Base-by-base conservation (phyloP, 2,797 vertebrate genomes). In the Alca torda region DNA sequence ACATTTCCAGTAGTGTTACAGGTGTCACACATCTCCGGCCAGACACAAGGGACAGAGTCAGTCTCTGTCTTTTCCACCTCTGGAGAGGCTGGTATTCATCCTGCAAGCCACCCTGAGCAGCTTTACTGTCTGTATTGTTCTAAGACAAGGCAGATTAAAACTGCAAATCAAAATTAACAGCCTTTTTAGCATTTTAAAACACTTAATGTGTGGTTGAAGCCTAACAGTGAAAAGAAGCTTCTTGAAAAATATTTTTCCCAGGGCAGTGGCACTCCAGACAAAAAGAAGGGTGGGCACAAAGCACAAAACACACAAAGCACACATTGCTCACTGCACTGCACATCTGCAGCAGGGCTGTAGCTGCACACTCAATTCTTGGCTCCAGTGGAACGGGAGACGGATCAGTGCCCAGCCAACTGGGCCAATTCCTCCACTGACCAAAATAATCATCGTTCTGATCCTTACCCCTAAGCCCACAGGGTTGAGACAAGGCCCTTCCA, bases 11-110 rank as follows among this genome's bases (percentile, higher is more conserved):
- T 76, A n/a, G 53, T 31, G 67, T 31, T 82, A 91, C 88, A 18
- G 88, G 98, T 98, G 98, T 95, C 97, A 76, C 98, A 97, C 93
- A 87, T 97, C 57, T 91, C 91, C 96, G 76, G 97, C 57, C 45
- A 6, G 45, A 37, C 51, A 64, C 39, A 30, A 20, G 24, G 51
- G 24, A 65, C 43, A 28, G 35, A 37, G 51, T 35, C 57, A n/a
- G 56, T 11, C 65, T 51, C 45, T 8, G 31, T 14, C 59, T 59
- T 39, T 41, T 30, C 75, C 25, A 13, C 28, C 61, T 57, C 77
- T 39, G 60, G 13, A 24, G 77, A 63, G 72, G 33, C 13, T 5
- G 4, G 19, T 2, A 7, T 33, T 65, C 57, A 50, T 31, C 51
- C 33, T 56, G 16, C 17, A 45, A 24, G 30, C 28, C 41, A 21